phyloP scores from a whole-genome alignment of 2,113 vertebrate species.

The Montifringilla adamsi region DNA sequence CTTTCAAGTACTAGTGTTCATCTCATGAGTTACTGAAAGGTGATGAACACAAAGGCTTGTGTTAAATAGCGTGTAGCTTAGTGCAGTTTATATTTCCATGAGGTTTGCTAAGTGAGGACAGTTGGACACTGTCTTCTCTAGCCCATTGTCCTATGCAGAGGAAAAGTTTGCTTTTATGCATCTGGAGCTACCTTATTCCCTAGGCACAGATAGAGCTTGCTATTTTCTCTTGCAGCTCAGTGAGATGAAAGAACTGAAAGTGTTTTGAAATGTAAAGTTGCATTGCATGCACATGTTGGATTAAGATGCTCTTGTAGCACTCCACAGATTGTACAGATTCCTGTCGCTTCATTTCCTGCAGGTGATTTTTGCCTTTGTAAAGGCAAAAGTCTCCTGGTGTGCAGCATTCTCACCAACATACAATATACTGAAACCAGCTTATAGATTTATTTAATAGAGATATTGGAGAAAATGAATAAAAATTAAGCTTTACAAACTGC shows the following conservation, averaged over 20 bases:
- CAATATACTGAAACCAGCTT: neutral
- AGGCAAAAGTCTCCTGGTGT: neutral
- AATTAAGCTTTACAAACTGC: neutral
- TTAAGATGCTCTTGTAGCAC: neutral
- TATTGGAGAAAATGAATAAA: neutral
- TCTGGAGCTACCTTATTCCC: neutral
- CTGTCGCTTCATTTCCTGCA: neutral
- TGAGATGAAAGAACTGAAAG: neutral
- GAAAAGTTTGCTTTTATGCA: neutral
- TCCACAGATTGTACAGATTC: neutral
- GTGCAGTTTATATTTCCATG: neutral
- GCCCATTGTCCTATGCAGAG: neutral
- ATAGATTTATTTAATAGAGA: neutral
- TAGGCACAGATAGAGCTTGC: neutral
- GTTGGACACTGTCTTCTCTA: neutral
- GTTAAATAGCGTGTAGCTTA: neutral
- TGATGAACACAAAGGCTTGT: neutral
- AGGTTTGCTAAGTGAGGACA: neutral
- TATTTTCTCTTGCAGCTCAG: neutral
- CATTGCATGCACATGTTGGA: neutral
- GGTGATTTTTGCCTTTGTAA: neutral
- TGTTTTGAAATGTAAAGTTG: neutral
- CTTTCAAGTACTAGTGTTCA: neutral
- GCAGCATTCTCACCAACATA: neutral
- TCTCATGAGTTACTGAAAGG: neutral